Base-by-base conservation (phyloP, 2,113 vertebrate genomes). In the Penelope pileata region DNA sequence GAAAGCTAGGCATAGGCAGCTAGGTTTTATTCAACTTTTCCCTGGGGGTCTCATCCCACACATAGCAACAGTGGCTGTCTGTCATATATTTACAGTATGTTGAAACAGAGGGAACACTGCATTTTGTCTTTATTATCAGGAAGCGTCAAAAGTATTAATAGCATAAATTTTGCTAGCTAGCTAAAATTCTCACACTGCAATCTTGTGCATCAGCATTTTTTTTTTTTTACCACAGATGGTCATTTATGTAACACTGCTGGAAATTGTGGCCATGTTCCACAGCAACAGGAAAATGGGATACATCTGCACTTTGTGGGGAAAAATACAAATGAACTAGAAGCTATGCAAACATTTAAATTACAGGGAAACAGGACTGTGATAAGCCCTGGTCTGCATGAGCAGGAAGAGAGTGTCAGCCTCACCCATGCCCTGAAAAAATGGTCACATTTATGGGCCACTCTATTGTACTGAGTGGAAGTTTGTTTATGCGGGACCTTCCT, bases 211-310 rank as follows among this genome's bases (percentile, higher is more conserved):
- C 90, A 95, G 96, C 96, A 83, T 54, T 94, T 90, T 91, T 54
- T 76, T 79, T 38, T 75, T 88, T 73, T 77, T 88, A 69, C 53
- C 42, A 81, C 97, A 96, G 95, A 95, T 96, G 96, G 96, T 92
- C 90, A 75, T 96, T 95, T 91, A 93, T 73, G 91, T 81, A 96
- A 95, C 66, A 72, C 88, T 93, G 74, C 67, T 97, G 94, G 88
- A 87, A 96, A 96, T 10, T 79, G 82, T 74, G 45, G 73, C 94
- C 70, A 60, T 76, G 87, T 96, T 97, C 96, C 94, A 90, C 88
- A 87, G 97, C 90, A 97, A 97, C 97, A 97, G 97, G 97, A 97
- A 98, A 97, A 96, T 96, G 96, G 96, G 92, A 97, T 96, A 95
- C 96, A 96, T 97, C 97, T 97, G 97, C 90, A 88, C 53, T 7